Evolutionary conservation across 2,888 invertebrate species (phyloP), one percentile per base, ranked within the genome.

Genomic region (Tyria jacobaeae): DNA sequence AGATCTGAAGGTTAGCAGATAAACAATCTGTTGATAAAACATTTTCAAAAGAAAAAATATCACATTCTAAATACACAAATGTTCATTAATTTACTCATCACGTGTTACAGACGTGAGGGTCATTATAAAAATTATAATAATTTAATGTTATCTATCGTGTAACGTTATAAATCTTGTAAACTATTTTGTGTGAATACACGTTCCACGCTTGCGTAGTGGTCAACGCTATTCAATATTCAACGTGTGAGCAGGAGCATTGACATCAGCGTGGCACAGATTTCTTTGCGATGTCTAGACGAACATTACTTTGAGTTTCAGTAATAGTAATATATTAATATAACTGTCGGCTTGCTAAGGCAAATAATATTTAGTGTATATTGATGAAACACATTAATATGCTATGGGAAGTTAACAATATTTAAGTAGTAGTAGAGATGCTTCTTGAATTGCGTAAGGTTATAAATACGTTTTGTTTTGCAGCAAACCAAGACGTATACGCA

Each of bases 201-300:
- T 24, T 34, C 47, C 62, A 70, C 76, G 68, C 64, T 73, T 62
- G 62, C 69, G 64, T 50, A 51, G 56, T 56, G 60, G 55, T 51
- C n/a, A 62, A 37, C 27, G 17, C 73, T 68, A 63, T 41, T 76
- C 78, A 73, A 75, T 84, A 89, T 88, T 85, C 89, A 70, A 21
- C 51, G 51, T 70, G 74, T 73, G 84, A 78, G 70, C 75, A 75
- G 78, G 88, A 85, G 84, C 89, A 82, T 80, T 85, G 89, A 89
- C 89, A 83, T 74, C 78, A 75, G 63, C 66, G 61, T 83, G 83
- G 79, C 83, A 82, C 76, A 83, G 83, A 82, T 83, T 79, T 80
- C 78, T 69, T 80, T 68, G 76, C 79, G 77, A 77, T 72, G 87
- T 87, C 86, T 86, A 86, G 87, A 85, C 85, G 70, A 66, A 65